Percentiles rank a stretch among this genome's conserved stretches.
Evolutionary conservation across 30 jellyfish, hydroid and myxozoan genomes (phyloP).

Genomic region (Chrysaora quinquecirrha): DNA sequence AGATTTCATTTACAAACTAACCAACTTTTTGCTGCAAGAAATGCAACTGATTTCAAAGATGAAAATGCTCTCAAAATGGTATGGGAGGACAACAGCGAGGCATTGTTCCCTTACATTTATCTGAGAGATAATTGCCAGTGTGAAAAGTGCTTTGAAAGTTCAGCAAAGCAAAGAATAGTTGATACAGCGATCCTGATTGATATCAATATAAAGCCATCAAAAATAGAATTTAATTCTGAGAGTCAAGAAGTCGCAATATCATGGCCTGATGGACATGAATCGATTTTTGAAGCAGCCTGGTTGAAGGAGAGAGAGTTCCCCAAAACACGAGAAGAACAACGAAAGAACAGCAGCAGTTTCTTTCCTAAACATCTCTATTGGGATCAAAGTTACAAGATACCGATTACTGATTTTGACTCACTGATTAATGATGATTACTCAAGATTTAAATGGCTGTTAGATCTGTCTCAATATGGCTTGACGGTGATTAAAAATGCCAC

Average conservation of each 20-base stretch:
- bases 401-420: slow-evolving; percentile 21
- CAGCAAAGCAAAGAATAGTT: slow-evolving; percentile 47
- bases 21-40: too few species aligned
- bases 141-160: slow-evolving; percentile 39
- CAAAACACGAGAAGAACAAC: slow-evolving; percentile 24
- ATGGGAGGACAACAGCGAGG: slow-evolving; percentile 20
- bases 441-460: slow-evolving; percentile 18
- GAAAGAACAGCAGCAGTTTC: slow-evolving; percentile 17
- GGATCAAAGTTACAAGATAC: background rate
- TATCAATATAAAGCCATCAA: slow-evolving; percentile 10
- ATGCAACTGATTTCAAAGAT: slow-evolving; percentile 14
- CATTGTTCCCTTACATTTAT: slow-evolving; percentile 55
- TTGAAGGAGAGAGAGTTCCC: slow-evolving; percentile 54
- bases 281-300: slow-evolving; percentile 45
- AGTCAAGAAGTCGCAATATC: slow-evolving; percentile 8
- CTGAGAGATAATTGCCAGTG: slow-evolving; percentile 77
- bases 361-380: slow-evolving; percentile 8
- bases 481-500: slow-evolving; percentile 59
- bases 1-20: too few species aligned
- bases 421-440: slow-evolving; percentile 35
- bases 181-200: slow-evolving; percentile 13
- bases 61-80: background rate
- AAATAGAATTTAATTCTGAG: background rate
- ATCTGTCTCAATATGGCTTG: slow-evolving; percentile 45
- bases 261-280: slow-evolving; percentile 70